Percentiles rank a stretch among this genome's conserved stretches.
Conservation (phyloP, 1,140 invertebrate species). For the Brachystomella parvula region DNA sequence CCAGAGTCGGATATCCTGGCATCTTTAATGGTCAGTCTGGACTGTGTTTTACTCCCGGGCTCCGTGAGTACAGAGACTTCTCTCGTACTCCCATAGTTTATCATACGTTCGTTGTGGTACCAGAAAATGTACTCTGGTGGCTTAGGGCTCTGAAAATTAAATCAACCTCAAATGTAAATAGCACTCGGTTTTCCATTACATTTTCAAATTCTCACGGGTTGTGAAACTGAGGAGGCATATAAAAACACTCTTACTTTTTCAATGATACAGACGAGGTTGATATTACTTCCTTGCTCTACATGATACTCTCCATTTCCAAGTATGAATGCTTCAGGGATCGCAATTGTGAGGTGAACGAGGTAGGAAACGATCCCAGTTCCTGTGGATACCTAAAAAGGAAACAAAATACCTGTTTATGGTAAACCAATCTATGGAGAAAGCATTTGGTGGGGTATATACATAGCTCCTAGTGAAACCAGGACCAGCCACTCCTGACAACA, state of each 20-base stretch:
- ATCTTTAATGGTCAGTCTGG: slow-evolving; percentile 39
- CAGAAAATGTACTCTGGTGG: slow-evolving; percentile 83
- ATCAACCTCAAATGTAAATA: not conserved
- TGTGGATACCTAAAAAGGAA: slow-evolving; percentile 64
- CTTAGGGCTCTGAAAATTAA: slow-evolving; percentile 67
- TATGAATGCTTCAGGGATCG: slow-evolving; percentile 79
- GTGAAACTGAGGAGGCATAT: not conserved
- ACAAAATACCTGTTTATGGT: not conserved
- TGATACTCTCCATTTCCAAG: slow-evolving; percentile 74
- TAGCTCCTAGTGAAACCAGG: not conserved
- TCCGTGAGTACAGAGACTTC: slow-evolving; percentile 35
- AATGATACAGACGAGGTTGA: slow-evolving; percentile 83
- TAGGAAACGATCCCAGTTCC: slow-evolving; percentile 74
- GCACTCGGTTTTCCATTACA: not conserved
- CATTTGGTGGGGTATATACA: not conserved
- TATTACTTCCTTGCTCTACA: slow-evolving; percentile 79
- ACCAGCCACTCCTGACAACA: not conserved
- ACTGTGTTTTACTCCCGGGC: slow-evolving; percentile 37
- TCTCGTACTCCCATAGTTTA: slow-evolving; percentile 42
- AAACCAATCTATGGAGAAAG: not conserved
- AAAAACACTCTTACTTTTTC: slow-evolving; percentile 63
- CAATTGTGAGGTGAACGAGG: slow-evolving; percentile 77
- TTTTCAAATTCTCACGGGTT: not conserved
- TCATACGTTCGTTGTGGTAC: slow-evolving; percentile 58
- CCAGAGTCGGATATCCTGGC: slow-evolving; percentile 38